phyloP scores from a whole-genome alignment of 2,797 vertebrate genomes.

The Taeniopygia guttata region DNA sequence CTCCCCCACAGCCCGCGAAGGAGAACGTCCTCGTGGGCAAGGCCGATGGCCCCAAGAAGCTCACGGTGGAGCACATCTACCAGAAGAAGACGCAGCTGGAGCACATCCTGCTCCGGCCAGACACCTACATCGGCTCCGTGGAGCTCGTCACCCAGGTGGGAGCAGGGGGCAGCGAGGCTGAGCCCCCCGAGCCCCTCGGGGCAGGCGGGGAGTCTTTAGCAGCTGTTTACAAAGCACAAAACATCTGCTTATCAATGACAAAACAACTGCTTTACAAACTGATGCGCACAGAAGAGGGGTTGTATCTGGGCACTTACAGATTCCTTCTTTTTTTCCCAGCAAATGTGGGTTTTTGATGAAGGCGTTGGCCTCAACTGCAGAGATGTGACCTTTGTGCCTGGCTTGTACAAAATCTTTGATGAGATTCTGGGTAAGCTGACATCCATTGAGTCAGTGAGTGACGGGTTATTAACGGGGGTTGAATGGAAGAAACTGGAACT shows the following conservation, averaged over 20 bases:
- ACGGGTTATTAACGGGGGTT: fast-evolving
- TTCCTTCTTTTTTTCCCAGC: slow-evolving; percentile 74
- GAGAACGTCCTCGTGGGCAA: slow-evolving; percentile 82
- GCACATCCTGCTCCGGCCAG: slow-evolving; percentile 97
- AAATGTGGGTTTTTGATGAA: slow-evolving; percentile 98
- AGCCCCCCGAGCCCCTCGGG: background rate
- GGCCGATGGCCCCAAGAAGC: slow-evolving; percentile 66
- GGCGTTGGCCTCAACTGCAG: slow-evolving; percentile 87
- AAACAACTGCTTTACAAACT: background rate
- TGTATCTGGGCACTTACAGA: fast-evolving
- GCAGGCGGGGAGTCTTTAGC: fast-evolving
- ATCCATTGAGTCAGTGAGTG: background rate
- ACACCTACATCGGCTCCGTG: slow-evolving; percentile 97
- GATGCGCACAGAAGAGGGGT: fast-evolving
- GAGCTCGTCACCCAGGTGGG: slow-evolving; percentile 90
- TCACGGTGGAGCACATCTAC: slow-evolving; percentile 94
- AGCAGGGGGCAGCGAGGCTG: background rate
- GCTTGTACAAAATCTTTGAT: slow-evolving; percentile 99
- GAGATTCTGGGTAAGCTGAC: slow-evolving; percentile 92
- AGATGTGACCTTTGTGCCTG: slow-evolving; percentile 93
- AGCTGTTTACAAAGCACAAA: background rate
- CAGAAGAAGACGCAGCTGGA: slow-evolving; percentile 98
- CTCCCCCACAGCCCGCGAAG: slow-evolving; percentile 70
- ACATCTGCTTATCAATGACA: background rate
- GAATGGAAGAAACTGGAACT: background rate